Conservation (phyloP, 2,113 vertebrate genomes). For the Meleagris gallopavo region DNA sequence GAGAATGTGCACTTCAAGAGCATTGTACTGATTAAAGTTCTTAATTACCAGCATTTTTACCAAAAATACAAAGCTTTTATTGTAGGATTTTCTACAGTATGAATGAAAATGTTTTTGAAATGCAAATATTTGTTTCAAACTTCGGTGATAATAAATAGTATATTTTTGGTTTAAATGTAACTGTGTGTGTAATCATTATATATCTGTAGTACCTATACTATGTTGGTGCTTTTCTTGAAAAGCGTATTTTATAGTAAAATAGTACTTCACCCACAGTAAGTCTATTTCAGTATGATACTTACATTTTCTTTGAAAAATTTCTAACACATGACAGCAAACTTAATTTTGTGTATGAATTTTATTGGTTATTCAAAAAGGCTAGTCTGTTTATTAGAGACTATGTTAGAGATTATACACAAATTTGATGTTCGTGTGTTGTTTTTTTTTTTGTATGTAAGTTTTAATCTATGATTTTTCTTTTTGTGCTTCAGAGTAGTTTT, state of each 20-base stretch:
- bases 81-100: not conserved
- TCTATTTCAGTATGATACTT: not conserved
- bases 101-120: not conserved
- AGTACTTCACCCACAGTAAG: not conserved
- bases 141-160: not conserved
- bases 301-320: not conserved
- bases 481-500: not conserved
- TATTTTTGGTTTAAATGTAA: not conserved
- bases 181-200: not conserved
- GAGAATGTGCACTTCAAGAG: not conserved
- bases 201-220: not conserved
- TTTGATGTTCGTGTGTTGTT: not conserved
- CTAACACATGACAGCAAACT: not conserved
- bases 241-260: not conserved
- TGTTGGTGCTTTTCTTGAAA: not conserved
- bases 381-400: not conserved
- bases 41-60: not conserved
- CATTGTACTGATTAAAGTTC: not conserved
- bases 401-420: not conserved
- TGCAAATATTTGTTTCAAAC: not conserved
- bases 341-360: not conserved
- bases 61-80: not conserved
- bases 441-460: not conserved
- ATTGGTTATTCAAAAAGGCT: not conserved
- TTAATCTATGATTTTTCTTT: not conserved